Percentiles rank a stretch among this genome's conserved stretches.
These are phyloP conservation scores for Caenorhabditis panamensis DNA, from an alignment of 2,888 invertebrate genomes.

Conservation along the genomic window DNA sequence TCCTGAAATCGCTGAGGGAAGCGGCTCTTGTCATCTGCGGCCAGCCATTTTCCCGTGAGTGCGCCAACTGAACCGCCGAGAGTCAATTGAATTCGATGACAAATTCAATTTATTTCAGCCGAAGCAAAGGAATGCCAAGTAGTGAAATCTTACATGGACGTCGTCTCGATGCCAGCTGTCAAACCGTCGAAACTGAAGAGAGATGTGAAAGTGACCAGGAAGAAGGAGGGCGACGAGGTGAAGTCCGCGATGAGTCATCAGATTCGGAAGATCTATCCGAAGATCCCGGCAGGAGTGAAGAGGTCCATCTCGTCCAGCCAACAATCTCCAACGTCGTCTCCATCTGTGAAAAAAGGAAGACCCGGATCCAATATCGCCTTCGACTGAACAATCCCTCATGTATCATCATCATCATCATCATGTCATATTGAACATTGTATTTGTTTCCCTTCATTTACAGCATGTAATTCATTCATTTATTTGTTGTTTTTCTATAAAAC, in stretches of 20 bases:
- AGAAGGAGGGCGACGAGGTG: not conserved
- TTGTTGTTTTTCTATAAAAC: too few relatives aligned
- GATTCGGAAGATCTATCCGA: conserved; percentile 31
- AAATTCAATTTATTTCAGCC: conserved; percentile 18
- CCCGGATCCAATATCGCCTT: conserved; percentile 17
- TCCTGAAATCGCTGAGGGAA: conserved; percentile 43
- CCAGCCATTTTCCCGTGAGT: conserved; percentile 19
- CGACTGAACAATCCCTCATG: conserved; percentile 6
- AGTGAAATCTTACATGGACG: conserved; percentile 24
- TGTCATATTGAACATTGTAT: not conserved
- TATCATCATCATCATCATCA: not conserved
- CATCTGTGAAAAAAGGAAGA: conserved; percentile 1
- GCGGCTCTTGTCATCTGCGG: conserved; percentile 28
- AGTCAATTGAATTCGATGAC: not conserved
- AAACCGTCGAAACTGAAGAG: conserved; percentile 25
- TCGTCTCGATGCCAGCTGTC: conserved; percentile 33
- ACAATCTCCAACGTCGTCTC: not conserved
- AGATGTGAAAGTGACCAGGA: conserved; percentile 25
- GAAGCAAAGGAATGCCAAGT: conserved; percentile 13
- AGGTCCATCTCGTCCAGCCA: conserved; percentile 10
- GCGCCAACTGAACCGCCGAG: not conserved
- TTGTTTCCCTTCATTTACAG: not conserved
- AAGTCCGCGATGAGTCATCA: not conserved
- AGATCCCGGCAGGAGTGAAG: conserved; percentile 38
- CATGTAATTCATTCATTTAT: not conserved